Base-by-base conservation (phyloP, 30 jellyfish, hydroid and myxozoan genomes). In the Turritopsis rubra region DNA sequence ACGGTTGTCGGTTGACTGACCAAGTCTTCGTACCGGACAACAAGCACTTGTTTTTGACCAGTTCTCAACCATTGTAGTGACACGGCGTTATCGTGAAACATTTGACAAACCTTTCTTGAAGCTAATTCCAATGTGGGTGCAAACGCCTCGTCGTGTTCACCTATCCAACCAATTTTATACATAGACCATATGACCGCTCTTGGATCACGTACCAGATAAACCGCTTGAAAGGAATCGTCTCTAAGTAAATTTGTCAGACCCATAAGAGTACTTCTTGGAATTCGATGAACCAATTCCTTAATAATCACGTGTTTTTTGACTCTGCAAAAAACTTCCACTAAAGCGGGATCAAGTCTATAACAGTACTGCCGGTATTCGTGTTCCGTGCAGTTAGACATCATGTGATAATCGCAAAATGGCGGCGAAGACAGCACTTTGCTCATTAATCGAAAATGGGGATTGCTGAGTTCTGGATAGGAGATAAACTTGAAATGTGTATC, bases 121-220 rank as follows among this genome's bases (percentile, higher is more conserved):
- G 99, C 97, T 7, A 90, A 60, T 19, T 79, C 52, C 70, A 89
- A 87, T 66, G 81, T 78, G n/a, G 79, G 74, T 73, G 29, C 96
- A 54, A 77, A 83, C 22, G 96, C 66, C 52, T 79, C 94, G 7
- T 79, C 84, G 60, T 84, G 88, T 3, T 86, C 73, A 23, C 96
- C 96, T 9, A 94, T 87, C 99, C 99, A 94, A 8, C 95, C 95
- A 84, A 85, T 83, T 52, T 77, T 54, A 78, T 82, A 79, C 99
- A 94, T 89, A 21, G 99, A 94, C 81, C 86, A 82, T 0, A 94
- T 75, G 41, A 94, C 94, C 7, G 99, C 99, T n/a, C 99, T 65
- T 27, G 99, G 99, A 53, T 94, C 99, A 20, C 99, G 81, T 17
- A 89, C 95, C 23, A 94, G 75, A 60, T 87, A 88, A 25, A 94